These are phyloP conservation scores for Anorthoa munda DNA, from an alignment of 2,888 invertebrate species.

Conservation along the genomic window DNA sequence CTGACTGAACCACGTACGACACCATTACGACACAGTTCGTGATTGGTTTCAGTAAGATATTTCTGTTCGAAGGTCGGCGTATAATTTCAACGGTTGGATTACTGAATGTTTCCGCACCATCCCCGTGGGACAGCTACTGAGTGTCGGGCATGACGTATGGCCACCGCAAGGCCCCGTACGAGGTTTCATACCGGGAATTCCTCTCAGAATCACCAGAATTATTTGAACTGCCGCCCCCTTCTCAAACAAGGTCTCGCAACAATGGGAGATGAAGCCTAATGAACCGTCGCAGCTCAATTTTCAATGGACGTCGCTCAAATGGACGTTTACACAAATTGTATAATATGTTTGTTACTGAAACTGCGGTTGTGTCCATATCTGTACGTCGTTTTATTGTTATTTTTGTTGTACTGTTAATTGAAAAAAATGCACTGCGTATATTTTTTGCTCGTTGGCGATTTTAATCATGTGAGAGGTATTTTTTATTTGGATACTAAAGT, in stretches of 20 bases:
- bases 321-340: slow-evolving; percentile 74
- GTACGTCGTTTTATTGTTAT: slow-evolving; percentile 72
- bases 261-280: slow-evolving; percentile 53
- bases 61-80: slow-evolving; percentile 64
- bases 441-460: slow-evolving; percentile 46
- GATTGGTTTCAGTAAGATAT: slow-evolving; percentile 59
- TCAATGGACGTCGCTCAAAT: slow-evolving; percentile 68
- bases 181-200: slow-evolving; percentile 69
- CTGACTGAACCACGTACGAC: slow-evolving; percentile 43
- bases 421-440: slow-evolving; percentile 47
- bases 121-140: slow-evolving; percentile 69
- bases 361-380: slow-evolving; percentile 69
- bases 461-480: slow-evolving; percentile 29
- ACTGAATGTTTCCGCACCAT: slow-evolving; percentile 63
- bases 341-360: slow-evolving; percentile 70
- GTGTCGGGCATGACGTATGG: slow-evolving; percentile 77
- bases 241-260: slow-evolving; percentile 17
- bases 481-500: slow-evolving; percentile 16
- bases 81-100: slow-evolving; percentile 69
- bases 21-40: slow-evolving; percentile 42
- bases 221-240: slow-evolving; percentile 61
- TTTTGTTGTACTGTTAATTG: slow-evolving; percentile 76
- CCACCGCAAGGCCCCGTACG: slow-evolving; percentile 67
- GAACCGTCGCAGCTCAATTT: slow-evolving; percentile 66
- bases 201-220: slow-evolving; percentile 68